Base-by-base conservation (phyloP, 2,888 invertebrate species). In the Drosophila cracens region DNA sequence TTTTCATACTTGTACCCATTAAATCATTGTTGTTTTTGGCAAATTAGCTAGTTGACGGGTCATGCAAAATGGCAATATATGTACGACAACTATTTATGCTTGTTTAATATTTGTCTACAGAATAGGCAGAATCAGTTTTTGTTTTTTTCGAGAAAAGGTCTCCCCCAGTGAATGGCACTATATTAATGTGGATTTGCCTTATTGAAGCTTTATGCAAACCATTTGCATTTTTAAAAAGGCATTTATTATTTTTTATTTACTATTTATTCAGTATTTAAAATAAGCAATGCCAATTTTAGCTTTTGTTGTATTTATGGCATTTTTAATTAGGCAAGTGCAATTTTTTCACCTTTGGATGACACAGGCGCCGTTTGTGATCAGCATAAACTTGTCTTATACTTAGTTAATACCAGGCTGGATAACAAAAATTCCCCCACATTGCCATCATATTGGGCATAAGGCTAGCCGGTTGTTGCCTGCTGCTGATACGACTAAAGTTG, bases 301-400 rank as follows among this genome's bases (percentile, higher is more conserved):
- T 60, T 58, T 49, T 61, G 60, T 48, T 31, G 75, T 72, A 65
- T 74, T 86, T 87, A 86, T 88, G 89, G 82, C 70, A 83, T 80
- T 88, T 79, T 83, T 86, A 86, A 86, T 88, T 83, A 83, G 82
- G 48, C 79, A 82, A 77, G 57, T 52, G 77, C 56, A 67, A 64
- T 56, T 54, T 80, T 70, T 73, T 52, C 66, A 60, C 63, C 75
- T 70, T 68, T 71, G 56, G 49, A 34, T 72, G 74, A 40, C 61
- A 54, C 58, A 53, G 66, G 67, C 80, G 70, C 76, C 70, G 31
- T 67, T 76, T 62, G 64, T 61, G 61, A 66, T 74, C 75, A 66
- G 64, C 65, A 76, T 68, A 63, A 71, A 61, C 62, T 60, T 63
- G 65, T 63, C 61, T 68, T 52, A 74, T 54, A 53, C 70, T 79